Percentiles rank a stretch among this genome's conserved stretches.
Evolutionary conservation across 2,113 vertebrate genomes (phyloP).

Genomic region (Megalops atlanticus): DNA sequence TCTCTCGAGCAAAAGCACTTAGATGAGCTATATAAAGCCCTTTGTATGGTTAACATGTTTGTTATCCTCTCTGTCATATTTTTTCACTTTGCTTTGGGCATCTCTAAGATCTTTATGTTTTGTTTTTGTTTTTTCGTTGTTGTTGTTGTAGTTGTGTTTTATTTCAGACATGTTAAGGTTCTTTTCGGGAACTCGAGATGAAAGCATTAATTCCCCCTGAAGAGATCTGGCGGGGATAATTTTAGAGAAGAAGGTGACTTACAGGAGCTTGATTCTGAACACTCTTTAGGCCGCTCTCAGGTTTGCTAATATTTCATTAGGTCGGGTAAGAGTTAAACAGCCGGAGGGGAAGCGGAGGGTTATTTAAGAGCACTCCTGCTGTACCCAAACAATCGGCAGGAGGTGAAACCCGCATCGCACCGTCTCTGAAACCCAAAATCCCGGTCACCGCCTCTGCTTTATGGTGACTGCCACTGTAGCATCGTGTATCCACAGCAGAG

Average conservation of each 20-base stretch:
- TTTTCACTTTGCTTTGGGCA: slow-evolving; percentile 3
- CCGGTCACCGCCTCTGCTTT: too few relatives aligned
- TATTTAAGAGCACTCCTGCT: too few relatives aligned
- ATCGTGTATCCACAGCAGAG: too few relatives aligned
- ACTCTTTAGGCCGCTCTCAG: neutral
- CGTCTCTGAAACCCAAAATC: too few relatives aligned
- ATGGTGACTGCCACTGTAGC: too few relatives aligned
- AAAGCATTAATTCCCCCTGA: slow-evolving; percentile 50
- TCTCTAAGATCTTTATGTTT: neutral
- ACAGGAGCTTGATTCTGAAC: neutral
- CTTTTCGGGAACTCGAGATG: slow-evolving; percentile 52
- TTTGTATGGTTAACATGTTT: neutral
- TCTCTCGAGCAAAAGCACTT: slow-evolving; percentile 37
- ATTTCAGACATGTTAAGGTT: neutral
- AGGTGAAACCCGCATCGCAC: too few relatives aligned
- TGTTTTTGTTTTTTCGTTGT: neutral
- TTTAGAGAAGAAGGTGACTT: neutral
- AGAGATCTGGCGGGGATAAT: slow-evolving; percentile 24
- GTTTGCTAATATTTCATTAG: neutral
- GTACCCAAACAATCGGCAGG: too few relatives aligned
- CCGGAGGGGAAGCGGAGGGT: too few relatives aligned
- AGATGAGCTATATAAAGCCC: slow-evolving; percentile 49
- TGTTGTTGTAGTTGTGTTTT: neutral
- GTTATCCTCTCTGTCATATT: neutral
- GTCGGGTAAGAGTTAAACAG: too few relatives aligned